phyloP scores from a whole-genome alignment of 2,113 vertebrate species.

The Eonycteris spelaea region DNA sequence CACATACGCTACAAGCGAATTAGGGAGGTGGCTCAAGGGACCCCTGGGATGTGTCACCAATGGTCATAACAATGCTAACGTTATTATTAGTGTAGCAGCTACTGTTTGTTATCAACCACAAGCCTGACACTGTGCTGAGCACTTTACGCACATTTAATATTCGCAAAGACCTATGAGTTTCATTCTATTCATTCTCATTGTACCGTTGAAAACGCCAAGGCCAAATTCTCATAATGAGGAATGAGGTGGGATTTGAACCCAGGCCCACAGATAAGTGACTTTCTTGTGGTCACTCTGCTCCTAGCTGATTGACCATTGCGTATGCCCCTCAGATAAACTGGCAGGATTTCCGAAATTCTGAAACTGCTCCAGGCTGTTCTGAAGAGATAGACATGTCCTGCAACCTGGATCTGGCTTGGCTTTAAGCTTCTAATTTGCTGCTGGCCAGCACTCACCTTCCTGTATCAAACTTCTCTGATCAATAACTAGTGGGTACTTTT shows the following conservation, averaged over 20 bases:
- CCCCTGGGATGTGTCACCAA: background rate
- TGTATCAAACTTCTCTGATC: slow-evolving; percentile 41
- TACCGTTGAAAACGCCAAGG: background rate
- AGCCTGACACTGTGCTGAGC: background rate
- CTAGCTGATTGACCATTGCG: background rate
- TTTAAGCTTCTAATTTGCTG: slow-evolving; percentile 51
- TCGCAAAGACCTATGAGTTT: background rate
- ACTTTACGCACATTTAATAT: background rate
- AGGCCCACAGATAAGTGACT: background rate
- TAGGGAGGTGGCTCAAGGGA: background rate
- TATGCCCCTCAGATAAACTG: background rate
- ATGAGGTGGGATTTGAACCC: background rate
- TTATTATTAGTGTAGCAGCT: background rate
- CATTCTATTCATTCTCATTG: background rate
- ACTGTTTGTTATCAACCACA: background rate
- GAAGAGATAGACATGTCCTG: background rate
- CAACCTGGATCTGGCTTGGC: background rate
- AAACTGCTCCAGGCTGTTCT: slow-evolving; percentile 16
- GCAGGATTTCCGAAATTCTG: slow-evolving; percentile 22
- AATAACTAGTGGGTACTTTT: slow-evolving; percentile 19
- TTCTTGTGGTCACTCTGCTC: background rate
- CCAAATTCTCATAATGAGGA: background rate
- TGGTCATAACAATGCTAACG: background rate
- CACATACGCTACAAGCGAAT: background rate
- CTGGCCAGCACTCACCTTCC: background rate